Conservation (phyloP, 2,797 vertebrate genomes). For the Lepus townsendii region DNA sequence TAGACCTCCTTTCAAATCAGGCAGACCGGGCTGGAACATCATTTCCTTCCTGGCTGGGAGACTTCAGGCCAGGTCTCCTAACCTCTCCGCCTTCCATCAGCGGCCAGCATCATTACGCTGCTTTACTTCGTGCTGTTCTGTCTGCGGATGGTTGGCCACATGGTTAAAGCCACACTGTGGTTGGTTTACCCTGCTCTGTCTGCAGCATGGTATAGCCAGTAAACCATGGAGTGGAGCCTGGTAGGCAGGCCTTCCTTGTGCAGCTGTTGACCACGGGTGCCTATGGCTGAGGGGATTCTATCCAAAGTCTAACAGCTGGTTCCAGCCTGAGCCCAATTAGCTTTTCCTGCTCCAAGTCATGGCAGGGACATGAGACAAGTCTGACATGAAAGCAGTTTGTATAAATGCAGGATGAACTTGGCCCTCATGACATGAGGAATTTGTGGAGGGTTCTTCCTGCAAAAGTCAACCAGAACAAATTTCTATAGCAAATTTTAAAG, state of each 20-base stretch:
- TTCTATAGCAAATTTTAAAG: constrained; percentile 36
- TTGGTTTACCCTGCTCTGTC: neutral
- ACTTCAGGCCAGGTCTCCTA: neutral
- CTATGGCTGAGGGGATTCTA: neutral
- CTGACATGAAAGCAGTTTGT: neutral
- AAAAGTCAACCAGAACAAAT: neutral
- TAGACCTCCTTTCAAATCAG: constrained; percentile 13
- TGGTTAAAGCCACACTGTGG: neutral
- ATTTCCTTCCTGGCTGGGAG: neutral
- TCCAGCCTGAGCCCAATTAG: neutral
- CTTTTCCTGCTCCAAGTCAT: neutral
- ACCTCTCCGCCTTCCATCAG: neutral
- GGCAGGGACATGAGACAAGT: neutral
- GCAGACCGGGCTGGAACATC: neutral
- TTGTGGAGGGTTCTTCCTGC: neutral
- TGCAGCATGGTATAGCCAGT: neutral
- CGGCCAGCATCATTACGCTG: neutral
- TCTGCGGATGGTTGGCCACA: neutral
- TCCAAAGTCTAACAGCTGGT: neutral
- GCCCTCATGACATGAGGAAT: neutral
- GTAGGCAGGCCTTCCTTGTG: neutral
- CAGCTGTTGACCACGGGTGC: neutral
- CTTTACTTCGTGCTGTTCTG: neutral
- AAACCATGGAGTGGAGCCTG: neutral
- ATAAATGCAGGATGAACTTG: neutral